Evolutionary conservation across 2,113 vertebrate genomes (phyloP).

Genomic region (Balaeniceps rex): DNA sequence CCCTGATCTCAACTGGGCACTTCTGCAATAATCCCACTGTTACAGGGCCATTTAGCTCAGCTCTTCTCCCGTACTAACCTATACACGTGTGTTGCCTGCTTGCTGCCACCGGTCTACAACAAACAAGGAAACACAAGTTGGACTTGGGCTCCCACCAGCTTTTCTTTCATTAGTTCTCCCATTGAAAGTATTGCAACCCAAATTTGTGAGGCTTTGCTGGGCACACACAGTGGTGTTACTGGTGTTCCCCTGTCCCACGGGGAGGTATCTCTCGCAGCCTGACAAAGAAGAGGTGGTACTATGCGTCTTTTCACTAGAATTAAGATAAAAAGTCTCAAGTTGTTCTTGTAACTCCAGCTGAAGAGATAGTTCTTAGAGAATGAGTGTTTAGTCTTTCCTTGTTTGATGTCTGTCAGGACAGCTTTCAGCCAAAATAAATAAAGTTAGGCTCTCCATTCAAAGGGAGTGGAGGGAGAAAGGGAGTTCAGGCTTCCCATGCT

Average conservation of each 20-base stretch:
- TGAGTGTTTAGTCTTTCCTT: neutral
- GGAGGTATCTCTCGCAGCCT: neutral
- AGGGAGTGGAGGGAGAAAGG: neutral
- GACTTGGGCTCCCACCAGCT: neutral
- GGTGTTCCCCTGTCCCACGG: neutral
- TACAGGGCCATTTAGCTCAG: neutral
- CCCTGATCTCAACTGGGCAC: neutral
- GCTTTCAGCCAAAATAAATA: neutral
- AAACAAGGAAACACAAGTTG: neutral
- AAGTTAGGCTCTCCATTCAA: neutral
- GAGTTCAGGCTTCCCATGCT: neutral
- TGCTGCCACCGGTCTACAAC: neutral
- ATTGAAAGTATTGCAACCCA: neutral
- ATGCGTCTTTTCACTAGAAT: accelerated
- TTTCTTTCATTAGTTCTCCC: neutral
- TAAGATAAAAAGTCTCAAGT: neutral
- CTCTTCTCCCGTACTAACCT: neutral
- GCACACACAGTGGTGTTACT: accelerated
- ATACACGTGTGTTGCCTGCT: neutral
- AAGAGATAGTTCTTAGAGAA: neutral
- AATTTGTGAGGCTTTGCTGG: neutral
- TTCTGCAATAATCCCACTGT: neutral
- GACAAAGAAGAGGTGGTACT: neutral
- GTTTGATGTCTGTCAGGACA: slow-evolving; percentile 4
- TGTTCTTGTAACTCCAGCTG: neutral